Evolutionary conservation across 1,140 invertebrate genomes (phyloP).

Genomic region (Asobara japonica): DNA sequence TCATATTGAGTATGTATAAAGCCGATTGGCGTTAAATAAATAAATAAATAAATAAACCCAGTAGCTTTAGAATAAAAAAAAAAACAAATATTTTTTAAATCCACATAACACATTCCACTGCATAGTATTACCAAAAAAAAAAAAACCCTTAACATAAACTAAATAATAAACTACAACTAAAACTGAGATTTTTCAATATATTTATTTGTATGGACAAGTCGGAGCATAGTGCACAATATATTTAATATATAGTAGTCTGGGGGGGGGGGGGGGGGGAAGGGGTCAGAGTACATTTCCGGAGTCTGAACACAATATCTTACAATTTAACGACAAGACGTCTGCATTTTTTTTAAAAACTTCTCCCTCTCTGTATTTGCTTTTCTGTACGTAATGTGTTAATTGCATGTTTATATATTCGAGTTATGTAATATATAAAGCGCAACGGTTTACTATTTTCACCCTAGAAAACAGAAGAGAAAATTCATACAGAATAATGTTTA

Average conservation of each 20-base stretch:
- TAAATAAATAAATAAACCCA: no score
- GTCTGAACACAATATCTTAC: conserved; percentile 66
- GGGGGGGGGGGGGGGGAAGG: no score
- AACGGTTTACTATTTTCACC: conserved; percentile 60
- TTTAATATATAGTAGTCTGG: conserved; percentile 62
- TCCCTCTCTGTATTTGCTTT: conserved; percentile 52
- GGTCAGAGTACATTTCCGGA: conserved; percentile 64
- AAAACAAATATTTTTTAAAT: no score
- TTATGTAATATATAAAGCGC: conserved; percentile 62
- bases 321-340: conserved; percentile 65
- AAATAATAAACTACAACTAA: neutral
- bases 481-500: conserved; percentile 49
- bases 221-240: conserved; percentile 65
- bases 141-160: no score
- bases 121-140: no score
- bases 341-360: conserved; percentile 42
- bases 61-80: no score
- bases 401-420: conserved; percentile 56
- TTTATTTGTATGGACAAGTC: conserved; percentile 65
- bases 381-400: conserved; percentile 50
- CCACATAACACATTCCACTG: no score
- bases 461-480: conserved; percentile 53
- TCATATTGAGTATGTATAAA: no score
- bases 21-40: no score
- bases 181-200: conserved; percentile 60